Evolutionary conservation across 2,888 invertebrate genomes (phyloP).

Genomic region (Gymnocheta viridis): DNA sequence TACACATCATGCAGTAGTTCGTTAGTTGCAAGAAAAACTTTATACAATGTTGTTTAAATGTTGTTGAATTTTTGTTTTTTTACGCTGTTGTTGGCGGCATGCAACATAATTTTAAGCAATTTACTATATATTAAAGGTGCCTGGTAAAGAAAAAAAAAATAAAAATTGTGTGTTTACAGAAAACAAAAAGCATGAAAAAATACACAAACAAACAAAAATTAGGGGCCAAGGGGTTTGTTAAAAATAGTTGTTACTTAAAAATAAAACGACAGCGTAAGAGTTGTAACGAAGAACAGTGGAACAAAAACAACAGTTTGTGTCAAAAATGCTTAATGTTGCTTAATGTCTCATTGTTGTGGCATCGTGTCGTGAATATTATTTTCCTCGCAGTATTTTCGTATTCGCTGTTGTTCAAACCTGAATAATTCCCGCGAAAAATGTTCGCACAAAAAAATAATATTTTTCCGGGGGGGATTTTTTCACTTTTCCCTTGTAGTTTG

Average conservation of each 20-base stretch:
- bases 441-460: too few species aligned
- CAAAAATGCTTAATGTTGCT: too few species aligned
- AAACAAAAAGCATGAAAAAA: not conserved
- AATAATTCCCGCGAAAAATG: too few species aligned
- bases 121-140: conserved; percentile 34
- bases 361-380: too few species aligned
- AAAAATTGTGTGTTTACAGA: conserved; percentile 1
- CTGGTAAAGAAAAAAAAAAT: conserved; percentile 14
- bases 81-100: conserved; percentile 40
- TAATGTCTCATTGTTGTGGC: too few species aligned
- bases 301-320: not conserved
- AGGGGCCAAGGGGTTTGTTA: conserved; percentile 65
- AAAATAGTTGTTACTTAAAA: conserved; percentile 38
- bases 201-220: conserved; percentile 5
- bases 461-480: too few species aligned
- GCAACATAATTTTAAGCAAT: conserved; percentile 53
- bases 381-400: too few species aligned
- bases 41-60: conserved; percentile 45
- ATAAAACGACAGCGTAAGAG: not conserved
- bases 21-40: not conserved
- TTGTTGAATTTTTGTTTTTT: not conserved
- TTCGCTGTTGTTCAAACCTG: too few species aligned
- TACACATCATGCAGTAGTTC: conserved; percentile 16
- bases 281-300: conserved; percentile 17
- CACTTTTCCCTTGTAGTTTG: too few species aligned